These are phyloP conservation scores for Axea sp. DNA, from an alignment of 2,888 invertebrate genomes.

Conservation along the genomic window DNA sequence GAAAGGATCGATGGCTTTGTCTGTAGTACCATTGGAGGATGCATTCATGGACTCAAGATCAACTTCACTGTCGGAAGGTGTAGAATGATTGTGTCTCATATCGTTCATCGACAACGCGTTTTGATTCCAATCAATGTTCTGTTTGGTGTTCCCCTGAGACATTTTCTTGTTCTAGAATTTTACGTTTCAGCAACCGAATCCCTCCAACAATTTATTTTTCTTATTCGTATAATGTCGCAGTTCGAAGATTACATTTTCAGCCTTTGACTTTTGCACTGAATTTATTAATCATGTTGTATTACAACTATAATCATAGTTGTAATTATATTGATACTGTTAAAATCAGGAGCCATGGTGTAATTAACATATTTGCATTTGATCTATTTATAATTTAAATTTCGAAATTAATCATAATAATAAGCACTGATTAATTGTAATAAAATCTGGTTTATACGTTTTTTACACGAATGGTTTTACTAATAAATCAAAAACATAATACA, in stretches of 20 bases:
- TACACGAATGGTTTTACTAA: too few relatives aligned
- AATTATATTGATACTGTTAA: too few relatives aligned
- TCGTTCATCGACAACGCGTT: slow-evolving; percentile 33
- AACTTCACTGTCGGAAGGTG: slow-evolving; percentile 46
- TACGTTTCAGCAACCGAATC: slow-evolving; percentile 32
- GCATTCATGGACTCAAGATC: slow-evolving; percentile 64
- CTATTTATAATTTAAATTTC: too few relatives aligned
- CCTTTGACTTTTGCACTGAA: slow-evolving; percentile 21
- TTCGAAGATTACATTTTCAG: slow-evolving; percentile 36
- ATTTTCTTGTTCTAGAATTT: slow-evolving; percentile 43
- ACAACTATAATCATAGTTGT: too few relatives aligned
- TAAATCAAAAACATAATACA: too few relatives aligned
- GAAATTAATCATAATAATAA: too few relatives aligned
- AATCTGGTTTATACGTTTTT: too few relatives aligned
- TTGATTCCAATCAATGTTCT: slow-evolving; percentile 49
- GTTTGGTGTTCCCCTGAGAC: slow-evolving; percentile 47
- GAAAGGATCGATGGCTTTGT: slow-evolving; percentile 78
- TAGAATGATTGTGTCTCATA: slow-evolving; percentile 56
- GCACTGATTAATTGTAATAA: too few relatives aligned
- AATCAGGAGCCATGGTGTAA: too few relatives aligned
- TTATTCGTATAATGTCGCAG: slow-evolving; percentile 2
- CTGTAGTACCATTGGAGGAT: slow-evolving; percentile 66
- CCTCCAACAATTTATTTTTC: slow-evolving; percentile 18
- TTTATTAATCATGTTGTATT: too few relatives aligned
- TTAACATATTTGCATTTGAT: too few relatives aligned